Percentiles rank a stretch among this genome's conserved stretches.
phyloP scores from a whole-genome alignment of 2,888 invertebrate species.

The Celastrina argiolus region DNA sequence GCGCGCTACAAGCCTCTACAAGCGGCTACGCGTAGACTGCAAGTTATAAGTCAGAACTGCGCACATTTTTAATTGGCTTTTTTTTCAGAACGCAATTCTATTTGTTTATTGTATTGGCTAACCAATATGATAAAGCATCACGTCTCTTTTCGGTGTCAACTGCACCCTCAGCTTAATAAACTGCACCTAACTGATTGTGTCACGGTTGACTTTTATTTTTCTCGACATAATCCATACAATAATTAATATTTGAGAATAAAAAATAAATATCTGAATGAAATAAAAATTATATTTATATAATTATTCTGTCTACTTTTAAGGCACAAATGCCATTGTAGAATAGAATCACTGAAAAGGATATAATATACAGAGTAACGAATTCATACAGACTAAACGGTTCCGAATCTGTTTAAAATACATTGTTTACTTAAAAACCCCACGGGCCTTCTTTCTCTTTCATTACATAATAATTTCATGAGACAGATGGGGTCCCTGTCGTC shows the following conservation, averaged over 20 bases:
- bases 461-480: neutral
- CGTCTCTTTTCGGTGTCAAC: no score
- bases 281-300: no score
- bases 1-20: neutral
- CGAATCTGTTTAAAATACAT: neutral
- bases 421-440: neutral
- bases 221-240: no score
- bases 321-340: neutral
- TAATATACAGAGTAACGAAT: neutral
- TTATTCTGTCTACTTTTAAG: neutral
- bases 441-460: neutral
- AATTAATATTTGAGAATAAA: no score
- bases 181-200: no score
- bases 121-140: no score
- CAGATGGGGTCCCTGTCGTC: neutral
- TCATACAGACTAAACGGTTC: neutral
- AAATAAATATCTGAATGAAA: no score
- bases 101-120: no score
- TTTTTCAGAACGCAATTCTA: neutral
- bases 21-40: neutral
- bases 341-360: neutral
- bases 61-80: neutral
- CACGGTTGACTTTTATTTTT: no score
- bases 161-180: no score
- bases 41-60: neutral